Base-by-base conservation (phyloP, 2,888 invertebrate genomes). In the Theristus sp. region DNA sequence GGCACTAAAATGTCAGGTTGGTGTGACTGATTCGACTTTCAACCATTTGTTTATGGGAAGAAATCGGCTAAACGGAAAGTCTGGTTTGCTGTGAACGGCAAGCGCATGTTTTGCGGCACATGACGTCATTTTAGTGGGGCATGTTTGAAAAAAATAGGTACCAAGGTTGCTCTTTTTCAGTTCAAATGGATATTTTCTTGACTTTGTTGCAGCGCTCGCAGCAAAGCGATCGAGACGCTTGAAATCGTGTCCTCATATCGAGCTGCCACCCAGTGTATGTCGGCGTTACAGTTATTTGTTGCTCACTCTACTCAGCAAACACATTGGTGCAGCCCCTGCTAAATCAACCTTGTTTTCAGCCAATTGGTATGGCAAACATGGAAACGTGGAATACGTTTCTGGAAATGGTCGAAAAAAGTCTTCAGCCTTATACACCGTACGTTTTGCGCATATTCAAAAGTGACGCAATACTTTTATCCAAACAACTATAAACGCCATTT, bases 351-450 rank as follows among this genome's bases (percentile, higher is more conserved):
- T 49, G 13, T 56, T 69, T 70, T 60, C 64, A 71, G 70, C 69
- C 69, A 24, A 65, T 68, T 47, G 71, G 70, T 46, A 59, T 71
- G 52, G 68, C 69, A 1, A 69, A 68, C 60, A 69, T 70, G 68
- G 70, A 71, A 59, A 67, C 68, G 53, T 71, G 71, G 71, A 68
- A 69, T 56, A 69, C 69, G 26, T 70, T 68, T 61, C 66, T 67
- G 38, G 66, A 66, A 61, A 68, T 70, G 69, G 62, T 70, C 31
- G 70, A 69, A 26, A 2, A 29, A 27, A 60, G 60, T 25, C 6
- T 53, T 24, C 46, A n/a, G 26, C 53, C 53, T 52, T 54, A n/a
- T 6, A 6, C 24, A 25, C 6, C 6, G 53, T 53, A 31, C 10
- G 38, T 38, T 38, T 13, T 13, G 20, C n/a, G n/a, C n/a, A n/a